Conservation (phyloP, 1,140 invertebrate genomes). For the Oppia nitens region DNA sequence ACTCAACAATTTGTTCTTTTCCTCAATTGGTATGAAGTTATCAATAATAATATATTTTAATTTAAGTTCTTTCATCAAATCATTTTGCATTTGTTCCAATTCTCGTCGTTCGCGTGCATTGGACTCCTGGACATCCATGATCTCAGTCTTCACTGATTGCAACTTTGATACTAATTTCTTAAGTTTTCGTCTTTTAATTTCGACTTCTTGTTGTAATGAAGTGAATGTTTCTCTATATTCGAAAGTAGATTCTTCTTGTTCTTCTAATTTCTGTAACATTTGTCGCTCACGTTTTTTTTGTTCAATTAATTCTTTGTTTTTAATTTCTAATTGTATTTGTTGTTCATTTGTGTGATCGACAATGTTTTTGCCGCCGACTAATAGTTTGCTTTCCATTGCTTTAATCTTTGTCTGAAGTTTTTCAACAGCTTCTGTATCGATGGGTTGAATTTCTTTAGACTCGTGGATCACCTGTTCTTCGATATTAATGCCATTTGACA, state of each 20-base stretch:
- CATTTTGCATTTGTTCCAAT: constrained; percentile 57
- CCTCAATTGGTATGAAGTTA: constrained; percentile 71
- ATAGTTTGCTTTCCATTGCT: constrained; percentile 67
- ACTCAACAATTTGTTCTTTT: constrained; percentile 60
- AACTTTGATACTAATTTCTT: constrained; percentile 48
- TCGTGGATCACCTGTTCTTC: background rate
- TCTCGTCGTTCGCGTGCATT: constrained; percentile 60
- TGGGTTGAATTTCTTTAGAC: background rate
- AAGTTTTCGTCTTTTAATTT: constrained; percentile 73
- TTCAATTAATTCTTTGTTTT: constrained; percentile 60
- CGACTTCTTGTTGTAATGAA: constrained; percentile 75
- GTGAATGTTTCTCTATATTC: constrained; percentile 68
- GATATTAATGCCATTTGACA: background rate
- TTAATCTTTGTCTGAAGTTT: constrained; percentile 19
- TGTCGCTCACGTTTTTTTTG: constrained; percentile 54
- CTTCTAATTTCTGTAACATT: constrained; percentile 66
- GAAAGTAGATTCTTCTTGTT: constrained; percentile 68
- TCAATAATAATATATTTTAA: constrained; percentile 48
- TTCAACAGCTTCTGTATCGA: constrained; percentile 13
- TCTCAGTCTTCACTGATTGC: constrained; percentile 44
- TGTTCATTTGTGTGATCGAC: constrained; percentile 79
- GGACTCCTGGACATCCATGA: constrained; percentile 63
- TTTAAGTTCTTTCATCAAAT: constrained; percentile 49
- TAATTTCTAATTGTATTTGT: constrained; percentile 59
- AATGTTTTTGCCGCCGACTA: constrained; percentile 67